A percentile compares a stretch with the other conserved stretches of the same genome.
These are phyloP conservation scores for Apostichopus japonicus DNA, from an alignment of 35 echinoderm and acorn worm genomes.

Conservation along the genomic window DNA sequence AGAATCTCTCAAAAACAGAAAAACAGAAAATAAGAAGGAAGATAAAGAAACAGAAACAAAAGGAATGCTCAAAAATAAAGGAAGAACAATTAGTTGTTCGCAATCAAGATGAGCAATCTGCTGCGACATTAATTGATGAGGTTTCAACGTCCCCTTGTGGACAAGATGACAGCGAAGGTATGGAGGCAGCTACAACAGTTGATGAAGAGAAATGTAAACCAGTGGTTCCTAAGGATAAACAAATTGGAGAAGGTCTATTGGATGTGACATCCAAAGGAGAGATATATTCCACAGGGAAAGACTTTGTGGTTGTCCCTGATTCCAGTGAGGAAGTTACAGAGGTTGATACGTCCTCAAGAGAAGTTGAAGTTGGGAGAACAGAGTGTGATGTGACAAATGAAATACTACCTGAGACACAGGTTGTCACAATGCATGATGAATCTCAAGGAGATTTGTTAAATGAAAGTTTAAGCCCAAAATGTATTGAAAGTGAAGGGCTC, in stretches of 20 bases:
- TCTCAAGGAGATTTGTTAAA: too few relatives aligned
- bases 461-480: too few relatives aligned
- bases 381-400: too few relatives aligned
- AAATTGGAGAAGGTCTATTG: background rate
- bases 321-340: too few relatives aligned
- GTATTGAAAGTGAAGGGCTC: too few relatives aligned
- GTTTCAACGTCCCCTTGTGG: background rate
- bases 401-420: too few relatives aligned
- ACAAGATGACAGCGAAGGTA: background rate
- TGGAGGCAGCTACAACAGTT: background rate
- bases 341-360: too few relatives aligned
- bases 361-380: too few relatives aligned
- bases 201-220: background rate
- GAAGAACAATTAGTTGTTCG: background rate
- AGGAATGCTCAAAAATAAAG: background rate
- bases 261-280: background rate
- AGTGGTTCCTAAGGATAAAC: background rate
- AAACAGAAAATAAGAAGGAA: background rate
- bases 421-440: too few relatives aligned
- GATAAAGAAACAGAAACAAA: background rate
- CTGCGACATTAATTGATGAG: background rate
- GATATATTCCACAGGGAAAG: background rate
- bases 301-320: too few relatives aligned
- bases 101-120: background rate
- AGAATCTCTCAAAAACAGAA: background rate